Base-by-base conservation (phyloP, 2,888 invertebrate genomes). In the Euplagia quadripunctaria region DNA sequence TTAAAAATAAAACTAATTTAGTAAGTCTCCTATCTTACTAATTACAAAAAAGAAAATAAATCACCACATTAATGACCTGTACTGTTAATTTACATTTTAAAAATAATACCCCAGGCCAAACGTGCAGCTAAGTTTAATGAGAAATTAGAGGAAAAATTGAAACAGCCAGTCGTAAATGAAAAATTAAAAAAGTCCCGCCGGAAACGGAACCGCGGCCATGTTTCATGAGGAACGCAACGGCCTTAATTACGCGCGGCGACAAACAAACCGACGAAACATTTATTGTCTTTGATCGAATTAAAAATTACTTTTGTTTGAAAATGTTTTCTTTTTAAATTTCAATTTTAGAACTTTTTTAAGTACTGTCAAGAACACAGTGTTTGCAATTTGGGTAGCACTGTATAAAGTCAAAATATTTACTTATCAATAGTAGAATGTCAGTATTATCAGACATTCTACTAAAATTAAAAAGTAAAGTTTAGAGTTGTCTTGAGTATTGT, bases 81-180 rank as follows among this genome's bases (percentile, higher is more conserved):
- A 79, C 77, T 81, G 73, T 83, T 89, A 90, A 90, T 92, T 91
- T 87, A 82, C 84, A 88, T 88, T 86, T 86, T 77, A 70, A 85
- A 88, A 86, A 85, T 77, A 81, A 75, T 79, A 86, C 89, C 86
- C 76, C 79, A 83, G 90, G 87, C 87, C 89, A 88, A 89, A 88
- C 90, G 88, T 88, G 89, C 87, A 83, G 82, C 89, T 86, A 93
- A 93, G 89, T 94, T 93, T 90, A 94, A 94, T 93, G 92, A 92
- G 90, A 93, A 94, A 94, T 94, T 93, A 93, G 87, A 89, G 84
- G 87, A 92, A 93, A 93, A 93, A 93, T 93, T 91, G 91, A 90
- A 92, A 93, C 85, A 89, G 86, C 82, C 87, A 88, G 84, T 88
- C 92, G 92, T 92, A 92, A 93, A 93, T 93, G 92, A 94, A 94